phyloP scores from a whole-genome alignment of 2,888 invertebrate genomes.

The Nasonovia ribisnigri region DNA sequence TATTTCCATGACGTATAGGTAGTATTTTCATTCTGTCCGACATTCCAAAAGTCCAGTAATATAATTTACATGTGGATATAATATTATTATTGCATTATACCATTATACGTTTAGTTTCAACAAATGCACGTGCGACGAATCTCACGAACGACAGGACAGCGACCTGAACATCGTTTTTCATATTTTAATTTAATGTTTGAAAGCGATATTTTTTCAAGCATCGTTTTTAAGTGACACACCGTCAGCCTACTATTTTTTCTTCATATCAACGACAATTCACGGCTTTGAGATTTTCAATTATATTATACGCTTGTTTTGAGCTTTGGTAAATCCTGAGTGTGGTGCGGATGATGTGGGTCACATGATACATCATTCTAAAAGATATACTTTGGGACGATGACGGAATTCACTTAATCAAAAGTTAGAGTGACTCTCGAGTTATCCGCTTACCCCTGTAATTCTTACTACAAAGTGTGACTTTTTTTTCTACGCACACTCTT shows the following conservation, averaged over 20 bases:
- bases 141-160: neutral
- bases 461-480: conserved; percentile 42
- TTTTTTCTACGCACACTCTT: conserved; percentile 9
- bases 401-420: conserved; percentile 63
- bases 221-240: neutral
- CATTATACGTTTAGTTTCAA: neutral
- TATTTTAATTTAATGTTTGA: conserved; percentile 3
- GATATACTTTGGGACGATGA: conserved; percentile 36
- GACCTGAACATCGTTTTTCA: neutral
- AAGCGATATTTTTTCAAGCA: neutral
- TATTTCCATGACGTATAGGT: neutral
- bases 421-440: conserved; percentile 52
- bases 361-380: conserved; percentile 51
- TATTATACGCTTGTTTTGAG: conserved; percentile 6
- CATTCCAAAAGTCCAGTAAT: neutral
- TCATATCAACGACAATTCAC: neutral
- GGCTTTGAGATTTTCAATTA: conserved; percentile 25
- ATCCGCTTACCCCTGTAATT: conserved; percentile 34
- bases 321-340: conserved; percentile 19
- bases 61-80: neutral
- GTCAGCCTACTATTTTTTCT: neutral
- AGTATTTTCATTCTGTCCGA: neutral
- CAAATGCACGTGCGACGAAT: neutral
- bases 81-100: neutral
- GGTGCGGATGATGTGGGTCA: conserved; percentile 29